Conservation (phyloP, 2,113 vertebrate species). For the Geothlypis trichas region DNA sequence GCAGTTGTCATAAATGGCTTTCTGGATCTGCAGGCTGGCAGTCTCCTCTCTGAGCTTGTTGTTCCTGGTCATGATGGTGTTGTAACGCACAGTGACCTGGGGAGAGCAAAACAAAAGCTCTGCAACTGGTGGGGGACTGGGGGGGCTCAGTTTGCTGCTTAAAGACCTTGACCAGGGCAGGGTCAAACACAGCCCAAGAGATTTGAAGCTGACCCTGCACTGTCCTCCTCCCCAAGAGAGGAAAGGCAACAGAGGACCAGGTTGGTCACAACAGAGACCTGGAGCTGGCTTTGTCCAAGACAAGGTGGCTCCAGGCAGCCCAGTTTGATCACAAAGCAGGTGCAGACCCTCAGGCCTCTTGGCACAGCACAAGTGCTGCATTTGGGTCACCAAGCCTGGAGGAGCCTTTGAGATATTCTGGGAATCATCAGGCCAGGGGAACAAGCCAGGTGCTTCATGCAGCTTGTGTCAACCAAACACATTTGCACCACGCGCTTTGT, state of each 20-base stretch:
- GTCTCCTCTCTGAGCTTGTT: neutral
- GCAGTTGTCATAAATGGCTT: neutral
- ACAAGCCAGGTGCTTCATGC: neutral
- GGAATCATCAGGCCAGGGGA: neutral
- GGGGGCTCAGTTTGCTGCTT: neutral
- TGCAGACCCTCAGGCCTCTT: constrained; percentile 20
- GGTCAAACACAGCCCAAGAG: neutral
- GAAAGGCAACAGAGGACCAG: neutral
- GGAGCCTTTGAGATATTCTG: neutral
- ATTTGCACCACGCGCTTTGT: neutral
- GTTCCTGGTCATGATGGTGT: neutral
- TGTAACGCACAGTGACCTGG: neutral
- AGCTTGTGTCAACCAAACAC: neutral
- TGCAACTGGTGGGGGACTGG: neutral
- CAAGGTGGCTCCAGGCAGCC: neutral
- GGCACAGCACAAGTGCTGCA: neutral
- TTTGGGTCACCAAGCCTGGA: constrained; percentile 32
- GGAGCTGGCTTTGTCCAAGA: neutral
- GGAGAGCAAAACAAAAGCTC: neutral
- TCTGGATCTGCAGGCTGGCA: neutral
- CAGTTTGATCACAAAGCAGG: neutral
- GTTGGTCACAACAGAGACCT: rapidly evolving
- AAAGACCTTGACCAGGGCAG: neutral
- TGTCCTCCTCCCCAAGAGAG: neutral
- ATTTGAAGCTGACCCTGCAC: neutral